Evolutionary conservation across 2,113 vertebrate species (phyloP).

Genomic region (Herpetotheres cachinnans): DNA sequence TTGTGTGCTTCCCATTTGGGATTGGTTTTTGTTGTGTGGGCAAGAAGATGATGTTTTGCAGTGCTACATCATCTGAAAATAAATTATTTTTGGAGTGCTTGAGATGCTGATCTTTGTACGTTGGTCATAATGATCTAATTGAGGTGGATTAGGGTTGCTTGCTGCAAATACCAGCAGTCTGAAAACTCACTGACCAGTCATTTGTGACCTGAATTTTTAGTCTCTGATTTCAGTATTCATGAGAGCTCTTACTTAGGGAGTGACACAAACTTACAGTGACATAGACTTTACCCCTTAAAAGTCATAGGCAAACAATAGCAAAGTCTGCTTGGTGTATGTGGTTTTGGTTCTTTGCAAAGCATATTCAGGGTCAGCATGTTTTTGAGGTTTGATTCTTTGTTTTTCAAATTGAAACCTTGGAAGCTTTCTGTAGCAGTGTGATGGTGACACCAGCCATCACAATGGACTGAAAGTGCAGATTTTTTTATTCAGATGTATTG

Average conservation of each 20-base stretch:
- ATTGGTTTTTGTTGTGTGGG: neutral
- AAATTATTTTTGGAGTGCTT: neutral
- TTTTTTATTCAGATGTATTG: neutral
- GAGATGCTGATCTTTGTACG: neutral
- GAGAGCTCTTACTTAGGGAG: neutral
- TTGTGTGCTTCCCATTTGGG: neutral
- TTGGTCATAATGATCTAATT: neutral
- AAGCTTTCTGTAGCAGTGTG: neutral
- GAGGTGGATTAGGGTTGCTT: neutral
- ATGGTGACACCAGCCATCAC: neutral
- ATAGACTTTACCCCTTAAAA: neutral
- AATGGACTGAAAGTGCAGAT: neutral
- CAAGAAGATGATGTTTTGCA: neutral
- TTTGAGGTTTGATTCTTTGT: neutral
- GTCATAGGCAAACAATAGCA: neutral
- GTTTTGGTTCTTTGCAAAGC: neutral
- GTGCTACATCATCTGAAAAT: neutral
- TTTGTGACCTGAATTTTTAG: neutral
- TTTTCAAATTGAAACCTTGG: neutral
- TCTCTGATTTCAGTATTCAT: neutral
- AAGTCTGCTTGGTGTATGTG: neutral
- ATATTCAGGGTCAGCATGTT: neutral
- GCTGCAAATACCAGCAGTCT: neutral
- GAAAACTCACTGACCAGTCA: neutral
- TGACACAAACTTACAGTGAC: neutral